These are phyloP conservation scores for Virgularia gustaviana DNA, from an alignment of 92 coral and sea anemone genomes.

Conservation along the genomic window DNA sequence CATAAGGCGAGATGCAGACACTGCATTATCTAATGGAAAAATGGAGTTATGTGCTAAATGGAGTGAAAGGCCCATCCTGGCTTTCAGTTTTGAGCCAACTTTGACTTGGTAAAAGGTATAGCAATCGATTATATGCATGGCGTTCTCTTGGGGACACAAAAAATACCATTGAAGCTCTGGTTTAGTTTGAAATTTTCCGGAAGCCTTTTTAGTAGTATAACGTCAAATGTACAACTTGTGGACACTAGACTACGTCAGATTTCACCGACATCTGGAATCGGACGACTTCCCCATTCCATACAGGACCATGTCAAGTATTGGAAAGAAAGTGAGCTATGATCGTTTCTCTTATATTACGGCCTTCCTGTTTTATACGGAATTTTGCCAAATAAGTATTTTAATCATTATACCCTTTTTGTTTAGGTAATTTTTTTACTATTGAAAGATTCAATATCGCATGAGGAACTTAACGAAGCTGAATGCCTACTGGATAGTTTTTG, in stretches of 20 bases:
- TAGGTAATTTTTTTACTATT: no score
- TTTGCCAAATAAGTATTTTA: conserved; percentile 44
- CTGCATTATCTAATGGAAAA: conserved; percentile 3
- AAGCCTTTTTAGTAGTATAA: conserved; percentile 39
- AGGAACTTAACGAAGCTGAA: conserved; percentile 45
- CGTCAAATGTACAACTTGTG: conserved; percentile 5
- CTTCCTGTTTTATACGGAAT: conserved; percentile 50
- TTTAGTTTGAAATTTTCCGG: conserved; percentile 34
- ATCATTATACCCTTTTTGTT: no score
- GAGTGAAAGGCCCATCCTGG: conserved; percentile 44
- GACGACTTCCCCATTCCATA: no score
- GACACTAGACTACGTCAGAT: no score
- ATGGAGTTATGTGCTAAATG: conserved; percentile 4
- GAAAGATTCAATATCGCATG: conserved; percentile 38
- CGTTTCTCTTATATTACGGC: conserved; percentile 48
- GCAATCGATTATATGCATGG: conserved; percentile 77
- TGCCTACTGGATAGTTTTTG: conserved; percentile 39
- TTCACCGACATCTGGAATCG: no score
- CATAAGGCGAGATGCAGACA: conserved; percentile 9
- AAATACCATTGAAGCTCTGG: conserved; percentile 58
- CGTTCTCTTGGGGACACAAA: conserved; percentile 55
- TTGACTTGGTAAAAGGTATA: conserved; percentile 1
- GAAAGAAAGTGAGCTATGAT: conserved; percentile 49
- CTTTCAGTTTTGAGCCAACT: conserved; percentile 10
- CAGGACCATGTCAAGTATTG: conserved; percentile 50